Evolutionary conservation across 2,113 vertebrate genomes (phyloP).

Genomic region (Furnarius figulus): DNA sequence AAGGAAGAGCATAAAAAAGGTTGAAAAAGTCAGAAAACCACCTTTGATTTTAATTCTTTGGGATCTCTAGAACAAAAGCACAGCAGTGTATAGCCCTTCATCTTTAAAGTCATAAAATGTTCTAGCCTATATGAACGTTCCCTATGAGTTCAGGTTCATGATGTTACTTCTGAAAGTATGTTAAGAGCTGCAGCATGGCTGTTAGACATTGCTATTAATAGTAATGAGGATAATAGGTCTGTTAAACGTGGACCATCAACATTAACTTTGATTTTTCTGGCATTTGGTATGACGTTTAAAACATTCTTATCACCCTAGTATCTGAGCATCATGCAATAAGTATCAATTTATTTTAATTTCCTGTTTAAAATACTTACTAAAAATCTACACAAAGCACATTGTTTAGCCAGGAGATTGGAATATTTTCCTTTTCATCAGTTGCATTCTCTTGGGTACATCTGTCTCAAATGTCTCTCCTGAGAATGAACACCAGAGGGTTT

Average conservation of each 20-base stretch:
- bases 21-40: background rate
- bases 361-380: background rate
- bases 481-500: slow-evolving; percentile 64
- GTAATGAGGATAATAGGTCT: background rate
- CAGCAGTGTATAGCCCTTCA: background rate
- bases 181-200: background rate
- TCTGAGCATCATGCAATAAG: background rate
- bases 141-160: background rate
- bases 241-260: background rate
- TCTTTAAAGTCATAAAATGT: background rate
- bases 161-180: background rate
- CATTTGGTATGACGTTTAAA: background rate
- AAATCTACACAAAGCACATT: slow-evolving; percentile 50
- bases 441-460: slow-evolving; percentile 49
- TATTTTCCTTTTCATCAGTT: slow-evolving; percentile 43
- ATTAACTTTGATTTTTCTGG: background rate
- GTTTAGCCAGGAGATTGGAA: slow-evolving; percentile 46
- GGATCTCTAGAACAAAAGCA: background rate
- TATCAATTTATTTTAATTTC: slow-evolving; percentile 1
- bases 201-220: background rate
- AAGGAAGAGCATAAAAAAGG: background rate
- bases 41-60: background rate
- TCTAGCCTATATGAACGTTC: background rate
- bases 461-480: slow-evolving; percentile 53
- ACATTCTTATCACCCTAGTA: background rate